Evolutionary conservation across 2,797 vertebrate species (phyloP).

Genomic region (Spheniscus humboldti): DNA sequence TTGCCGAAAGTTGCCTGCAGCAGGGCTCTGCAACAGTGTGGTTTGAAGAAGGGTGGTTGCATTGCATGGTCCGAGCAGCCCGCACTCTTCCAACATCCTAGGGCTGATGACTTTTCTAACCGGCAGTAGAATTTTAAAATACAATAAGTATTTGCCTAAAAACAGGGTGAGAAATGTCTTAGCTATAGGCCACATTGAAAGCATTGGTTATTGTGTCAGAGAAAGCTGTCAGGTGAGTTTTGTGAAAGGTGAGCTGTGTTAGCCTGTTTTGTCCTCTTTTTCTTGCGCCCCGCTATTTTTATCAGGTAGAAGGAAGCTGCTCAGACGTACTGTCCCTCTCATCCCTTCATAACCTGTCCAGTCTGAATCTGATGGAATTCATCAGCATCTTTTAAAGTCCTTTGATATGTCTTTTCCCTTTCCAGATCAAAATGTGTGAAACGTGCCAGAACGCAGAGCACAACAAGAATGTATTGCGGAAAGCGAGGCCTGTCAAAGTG

Average conservation of each 20-base stretch:
- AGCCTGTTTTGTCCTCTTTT: background rate
- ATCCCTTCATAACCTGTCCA: background rate
- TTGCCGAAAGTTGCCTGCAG: background rate
- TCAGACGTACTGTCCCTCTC: background rate
- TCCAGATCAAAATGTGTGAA: conserved; percentile 89
- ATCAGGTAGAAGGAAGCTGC: background rate
- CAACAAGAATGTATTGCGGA: conserved; percentile 79
- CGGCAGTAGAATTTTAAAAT: background rate
- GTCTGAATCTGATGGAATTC: background rate
- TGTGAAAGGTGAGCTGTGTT: background rate
- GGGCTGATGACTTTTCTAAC: background rate
- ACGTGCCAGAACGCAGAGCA: conserved; percentile 86
- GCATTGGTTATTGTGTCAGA: background rate
- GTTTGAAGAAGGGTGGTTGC: background rate
- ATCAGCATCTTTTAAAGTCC: background rate
- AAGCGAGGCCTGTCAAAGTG: conserved; percentile 79
- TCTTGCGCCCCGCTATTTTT: accelerated
- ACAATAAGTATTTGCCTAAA: background rate
- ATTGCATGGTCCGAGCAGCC: background rate
- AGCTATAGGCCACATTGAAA: background rate
- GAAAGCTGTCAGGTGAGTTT: background rate
- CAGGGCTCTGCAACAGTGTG: background rate
- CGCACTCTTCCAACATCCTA: background rate
- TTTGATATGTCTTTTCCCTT: background rate
- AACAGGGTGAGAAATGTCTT: background rate